Evolutionary conservation across 2,797 vertebrate species (phyloP), one percentile per base, ranked within the genome.

Genomic region (Sebastes kiyomatsui): DNA sequence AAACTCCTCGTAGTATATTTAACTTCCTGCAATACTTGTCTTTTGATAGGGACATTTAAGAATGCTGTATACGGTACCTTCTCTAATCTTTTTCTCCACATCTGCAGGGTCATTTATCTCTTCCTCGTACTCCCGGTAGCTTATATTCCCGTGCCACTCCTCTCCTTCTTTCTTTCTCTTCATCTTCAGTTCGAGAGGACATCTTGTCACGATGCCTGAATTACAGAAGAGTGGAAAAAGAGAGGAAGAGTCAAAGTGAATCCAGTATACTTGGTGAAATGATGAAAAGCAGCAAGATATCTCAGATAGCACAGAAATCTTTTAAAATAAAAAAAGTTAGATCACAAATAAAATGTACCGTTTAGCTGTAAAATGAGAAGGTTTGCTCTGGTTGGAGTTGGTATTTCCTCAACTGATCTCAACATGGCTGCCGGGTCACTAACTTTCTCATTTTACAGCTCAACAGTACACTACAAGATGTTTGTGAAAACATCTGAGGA

Each of bases 141-240:
- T 94, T 65, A 96, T 95, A 30, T 77, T 94, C 33, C 91, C 95
- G 0, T 72, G 65, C 95, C 96, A 96, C 6, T n/a, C 25, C 6
- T 93, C 87, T 59, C 90, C 87, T 35, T 85, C 71, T 65, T 60
- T 88, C 27, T 20, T 80, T 79, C 92, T 93, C 72, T 92, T 96
- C 95, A 96, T 95, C 75, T 95, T 96, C 71, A 96, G 81, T 79
- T 95, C 95, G 0, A 96, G 93, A 46, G 96, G 96, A 74, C 96
- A 96, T 93, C 96, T 88, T 66, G 95, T 96, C 81, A 96, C 95
- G 62, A 96, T 96, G 23, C 96, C 95, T 96, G 59, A 7, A 35
- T 65, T 33, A 25, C 4, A 7, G 8, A 67, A 66, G 20, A 38
- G 5, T 2, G 12, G 4, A 1, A 7, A 7, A 67, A 66, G 20